Conservation (phyloP, 1,140 invertebrate species). For the Polypedilum pembai region DNA sequence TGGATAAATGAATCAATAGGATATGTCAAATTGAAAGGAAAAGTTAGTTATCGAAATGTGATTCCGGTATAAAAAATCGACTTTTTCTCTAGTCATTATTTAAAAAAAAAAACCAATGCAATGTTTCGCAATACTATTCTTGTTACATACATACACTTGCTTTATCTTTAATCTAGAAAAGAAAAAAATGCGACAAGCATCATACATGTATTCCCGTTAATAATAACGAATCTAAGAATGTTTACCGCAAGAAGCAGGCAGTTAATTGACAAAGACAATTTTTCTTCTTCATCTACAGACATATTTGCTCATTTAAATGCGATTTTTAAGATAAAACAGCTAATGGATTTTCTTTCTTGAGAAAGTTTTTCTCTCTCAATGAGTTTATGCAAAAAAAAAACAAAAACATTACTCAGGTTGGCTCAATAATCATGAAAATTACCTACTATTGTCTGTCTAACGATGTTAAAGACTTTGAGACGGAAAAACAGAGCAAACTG, state of each 20-base stretch:
- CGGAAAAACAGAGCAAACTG: background rate
- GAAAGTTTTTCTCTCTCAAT: background rate
- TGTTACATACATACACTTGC: no score
- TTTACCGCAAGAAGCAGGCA: background rate
- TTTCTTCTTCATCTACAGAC: background rate
- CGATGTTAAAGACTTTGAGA: background rate
- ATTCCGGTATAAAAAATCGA: constrained; percentile 1
- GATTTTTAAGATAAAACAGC: background rate
- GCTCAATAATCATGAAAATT: constrained; percentile 13
- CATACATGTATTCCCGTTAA: background rate
- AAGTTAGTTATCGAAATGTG: background rate
- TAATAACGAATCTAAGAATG: constrained; percentile 2
- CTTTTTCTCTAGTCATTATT: background rate
- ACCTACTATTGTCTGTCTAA: background rate
- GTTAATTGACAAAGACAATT: background rate
- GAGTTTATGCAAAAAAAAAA: background rate
- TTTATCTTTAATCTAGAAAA: background rate
- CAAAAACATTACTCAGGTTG: background rate
- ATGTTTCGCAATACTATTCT: no score
- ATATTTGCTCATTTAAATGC: background rate
- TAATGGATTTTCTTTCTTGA: background rate
- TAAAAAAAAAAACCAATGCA: no score
- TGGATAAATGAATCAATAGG: background rate
- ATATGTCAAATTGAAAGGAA: constrained; percentile 23
- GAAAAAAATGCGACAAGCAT: background rate